A percentile compares a stretch with the other conserved stretches of the same genome.
These are phyloP conservation scores for Phainopepla nitens DNA, from an alignment of 2,113 vertebrate genomes.

Conservation along the genomic window DNA sequence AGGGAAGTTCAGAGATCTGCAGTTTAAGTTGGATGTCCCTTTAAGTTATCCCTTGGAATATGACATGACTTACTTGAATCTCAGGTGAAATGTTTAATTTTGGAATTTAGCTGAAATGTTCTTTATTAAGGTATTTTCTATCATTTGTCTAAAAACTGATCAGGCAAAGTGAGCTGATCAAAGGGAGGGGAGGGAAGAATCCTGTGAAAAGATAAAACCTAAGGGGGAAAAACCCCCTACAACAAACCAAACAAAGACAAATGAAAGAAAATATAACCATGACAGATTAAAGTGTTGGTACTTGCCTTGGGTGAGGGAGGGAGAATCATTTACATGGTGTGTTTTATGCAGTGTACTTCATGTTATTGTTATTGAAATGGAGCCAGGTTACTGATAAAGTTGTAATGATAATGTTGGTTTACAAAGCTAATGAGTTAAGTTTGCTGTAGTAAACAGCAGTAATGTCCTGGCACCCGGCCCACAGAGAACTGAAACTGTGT, in stretches of 20 bases:
- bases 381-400: background rate
- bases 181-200: background rate
- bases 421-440: background rate
- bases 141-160: constrained; percentile 23
- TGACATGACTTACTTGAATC: background rate
- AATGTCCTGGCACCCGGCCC: background rate
- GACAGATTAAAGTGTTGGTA: background rate
- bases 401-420: background rate
- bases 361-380: background rate
- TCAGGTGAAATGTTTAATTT: background rate
- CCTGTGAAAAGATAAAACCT: background rate
- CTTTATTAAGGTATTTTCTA: constrained; percentile 25
- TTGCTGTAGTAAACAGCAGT: constrained; percentile 17
- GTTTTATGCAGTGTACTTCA: background rate
- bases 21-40: constrained; percentile 13
- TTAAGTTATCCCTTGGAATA: background rate
- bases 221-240: background rate
- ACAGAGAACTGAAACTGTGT: background rate
- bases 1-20: background rate
- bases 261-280: constrained; percentile 46
- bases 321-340: background rate
- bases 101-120: background rate
- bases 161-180: background rate
- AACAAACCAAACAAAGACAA: background rate
- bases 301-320: background rate